Evolutionary conservation across 2,797 vertebrate species (phyloP), one percentile per base, ranked within the genome.

Genomic region (Pitangus sulphuratus): DNA sequence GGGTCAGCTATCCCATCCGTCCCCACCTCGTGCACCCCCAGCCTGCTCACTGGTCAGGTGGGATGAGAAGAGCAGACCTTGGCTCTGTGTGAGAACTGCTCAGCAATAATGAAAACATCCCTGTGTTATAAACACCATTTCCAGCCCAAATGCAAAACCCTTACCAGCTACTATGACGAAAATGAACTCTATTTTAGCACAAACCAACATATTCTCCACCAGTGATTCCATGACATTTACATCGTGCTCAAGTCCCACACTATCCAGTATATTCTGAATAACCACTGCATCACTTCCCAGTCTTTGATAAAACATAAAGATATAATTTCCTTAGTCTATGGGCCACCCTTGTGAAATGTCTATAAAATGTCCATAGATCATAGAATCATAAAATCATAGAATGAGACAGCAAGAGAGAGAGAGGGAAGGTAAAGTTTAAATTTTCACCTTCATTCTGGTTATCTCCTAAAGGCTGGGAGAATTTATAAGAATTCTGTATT

Each of bases 31-130:
- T 35, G 15, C 16, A 19, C 2, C 4, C 3, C 4, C 3, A 35
- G 17, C 5, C 8, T 40, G 30, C 25, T 53, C 1, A 0, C 47
- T 75, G 17, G 3, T n/a, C 12, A 4, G 15, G 35, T 11, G 33
- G 31, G 20, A 3, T 22, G 25, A 35, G 58, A 26, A 75, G 20
- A 61, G 47, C 40, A 75, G 21, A 11, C 5, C 8, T 47, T 2
- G 0, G 16, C 15, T 65, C 30, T 53, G 7, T 22, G 39, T 47
- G 13, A 68, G 8, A 15, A 15, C 11, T 47, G 12, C 9, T 75
- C 8, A 4, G 7, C 15, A 68, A 16, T 24, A 68, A 54, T 21
- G 18, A 35, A 35, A 74, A 61, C 9, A 40, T 16, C 4, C 25
- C 12, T 47, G 3, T 40, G 21, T 54, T 35, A 35, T 22, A 33